phyloP scores from a whole-genome alignment of 1,140 invertebrate species.

The Schlechtendalia chinensis region DNA sequence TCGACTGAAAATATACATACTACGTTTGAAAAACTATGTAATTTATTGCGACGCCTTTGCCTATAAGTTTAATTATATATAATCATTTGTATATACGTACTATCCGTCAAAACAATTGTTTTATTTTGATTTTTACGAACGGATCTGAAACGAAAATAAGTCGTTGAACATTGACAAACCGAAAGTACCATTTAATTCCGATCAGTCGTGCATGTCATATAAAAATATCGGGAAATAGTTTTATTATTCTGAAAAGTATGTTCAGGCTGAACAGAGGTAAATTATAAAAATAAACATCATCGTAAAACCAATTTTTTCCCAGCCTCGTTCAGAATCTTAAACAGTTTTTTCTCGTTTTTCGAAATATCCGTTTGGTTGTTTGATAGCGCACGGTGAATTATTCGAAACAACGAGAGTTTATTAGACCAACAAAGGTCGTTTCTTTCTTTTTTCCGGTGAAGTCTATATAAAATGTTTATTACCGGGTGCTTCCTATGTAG shows the following conservation, averaged over 20 bases:
- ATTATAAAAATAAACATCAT: not conserved
- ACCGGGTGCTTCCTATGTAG: not conserved
- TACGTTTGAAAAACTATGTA: no score
- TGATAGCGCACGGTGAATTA: not conserved
- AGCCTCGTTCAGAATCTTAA: not conserved
- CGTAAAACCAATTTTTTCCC: not conserved
- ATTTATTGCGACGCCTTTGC: no score
- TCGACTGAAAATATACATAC: no score
- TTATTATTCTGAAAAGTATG: not conserved
- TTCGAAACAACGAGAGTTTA: not conserved
- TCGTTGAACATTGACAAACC: no score
- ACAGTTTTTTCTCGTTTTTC: not conserved
- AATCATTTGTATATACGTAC: no score
- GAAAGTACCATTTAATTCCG: no score
- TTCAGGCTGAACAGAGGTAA: not conserved
- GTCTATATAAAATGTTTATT: not conserved
- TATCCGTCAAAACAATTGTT: no score
- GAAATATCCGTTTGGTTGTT: not conserved
- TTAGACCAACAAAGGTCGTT: not conserved
- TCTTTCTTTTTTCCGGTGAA: not conserved
- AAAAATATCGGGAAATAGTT: not conserved
- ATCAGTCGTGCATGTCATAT: not conserved
- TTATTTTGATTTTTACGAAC: no score
- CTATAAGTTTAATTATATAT: no score
- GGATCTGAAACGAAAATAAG: no score